Evolutionary conservation across 2,113 vertebrate genomes (phyloP), one percentile per base, ranked within the genome.

Genomic region (Microcebus tavaratra): DNA sequence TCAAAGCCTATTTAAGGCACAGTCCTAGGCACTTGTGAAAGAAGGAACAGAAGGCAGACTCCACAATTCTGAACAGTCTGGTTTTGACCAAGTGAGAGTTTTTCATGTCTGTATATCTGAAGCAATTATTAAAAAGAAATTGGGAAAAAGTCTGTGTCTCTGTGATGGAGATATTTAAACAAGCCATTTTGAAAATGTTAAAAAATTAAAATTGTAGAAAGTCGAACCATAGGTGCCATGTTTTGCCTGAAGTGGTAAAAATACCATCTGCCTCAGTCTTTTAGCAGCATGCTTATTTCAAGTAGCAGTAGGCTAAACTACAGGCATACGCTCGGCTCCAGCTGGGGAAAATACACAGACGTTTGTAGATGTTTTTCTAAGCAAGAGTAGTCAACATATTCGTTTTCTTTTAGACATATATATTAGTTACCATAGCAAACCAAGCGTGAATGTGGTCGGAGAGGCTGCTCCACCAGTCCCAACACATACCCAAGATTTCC

Each of bases 231-330:
- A 90, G 97, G 78, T 76, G 97, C 92, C 95, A 95, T 90, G 90
- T 98, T 98, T 98, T 97, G 98, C 98, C 97, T 96, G 70, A 79
- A 97, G 95, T 94, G 97, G 95, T 90, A 97, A 97, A 97, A 96
- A 98, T 93, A 98, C 97, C 98, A 98, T 97, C 97, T 98, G 97
- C 84, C 96, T 42, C 93, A 45, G 83, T 94, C 96, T 97, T 45
- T 84, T 78, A 97, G 88, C 98, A 97, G 90, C 87, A 94, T 48
- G 92, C 93, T 68, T 72, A 78, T 89, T 98, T 98, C 96, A 94
- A 97, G 95, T 2, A 97, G 96, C 97, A 96, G 96, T 65, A 65
- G 97, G 91, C 96, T 97, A 87, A 93, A 53, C 87, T 25, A 59
- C 80, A 97, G 97, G 96, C 95, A 86, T 59, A 92, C 97, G 94